Evolutionary conservation across 2,113 vertebrate species (phyloP).

Genomic region (Vanacampus margaritifer): DNA sequence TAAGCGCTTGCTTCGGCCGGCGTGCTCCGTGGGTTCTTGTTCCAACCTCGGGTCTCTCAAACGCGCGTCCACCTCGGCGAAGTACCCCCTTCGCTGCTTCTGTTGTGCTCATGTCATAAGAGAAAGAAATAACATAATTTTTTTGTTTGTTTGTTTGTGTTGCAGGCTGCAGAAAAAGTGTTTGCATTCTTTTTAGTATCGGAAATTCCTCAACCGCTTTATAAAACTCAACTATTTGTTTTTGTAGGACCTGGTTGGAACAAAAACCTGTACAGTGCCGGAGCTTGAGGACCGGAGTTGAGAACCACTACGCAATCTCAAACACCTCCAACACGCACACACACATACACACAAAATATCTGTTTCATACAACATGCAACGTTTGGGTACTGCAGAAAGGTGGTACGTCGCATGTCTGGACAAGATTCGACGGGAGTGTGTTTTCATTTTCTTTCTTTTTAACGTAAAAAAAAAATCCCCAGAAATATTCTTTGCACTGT

Average conservation of each 20-base stretch:
- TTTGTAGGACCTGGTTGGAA: conserved; percentile 85
- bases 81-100: conserved; percentile 56
- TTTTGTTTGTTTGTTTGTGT: conserved; percentile 46
- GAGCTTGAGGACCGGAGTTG: conserved; percentile 84
- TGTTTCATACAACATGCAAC: conserved; percentile 39
- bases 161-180: conserved; percentile 63
- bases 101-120: conserved; percentile 72
- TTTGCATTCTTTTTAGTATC: conserved; percentile 59
- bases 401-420: conserved; percentile 67
- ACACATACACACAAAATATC: conserved; percentile 23
- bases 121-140: conserved; percentile 62
- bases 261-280: conserved; percentile 83
- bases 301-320: conserved; percentile 80
- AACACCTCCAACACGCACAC: conserved; percentile 32
- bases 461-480: conserved; percentile 71
- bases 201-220: conserved; percentile 65
- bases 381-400: conserved; percentile 73
- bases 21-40: conserved; percentile 76
- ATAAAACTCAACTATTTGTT: conserved; percentile 81
- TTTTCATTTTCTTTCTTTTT: conserved; percentile 68
- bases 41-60: conserved; percentile 79
- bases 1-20: conserved; percentile 58
- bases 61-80: conserved; percentile 48
- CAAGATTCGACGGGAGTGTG: conserved; percentile 71
- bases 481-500: conserved; percentile 78